phyloP scores from a whole-genome alignment of 1,140 invertebrate species.

The Phenacoccus solenopsis region DNA sequence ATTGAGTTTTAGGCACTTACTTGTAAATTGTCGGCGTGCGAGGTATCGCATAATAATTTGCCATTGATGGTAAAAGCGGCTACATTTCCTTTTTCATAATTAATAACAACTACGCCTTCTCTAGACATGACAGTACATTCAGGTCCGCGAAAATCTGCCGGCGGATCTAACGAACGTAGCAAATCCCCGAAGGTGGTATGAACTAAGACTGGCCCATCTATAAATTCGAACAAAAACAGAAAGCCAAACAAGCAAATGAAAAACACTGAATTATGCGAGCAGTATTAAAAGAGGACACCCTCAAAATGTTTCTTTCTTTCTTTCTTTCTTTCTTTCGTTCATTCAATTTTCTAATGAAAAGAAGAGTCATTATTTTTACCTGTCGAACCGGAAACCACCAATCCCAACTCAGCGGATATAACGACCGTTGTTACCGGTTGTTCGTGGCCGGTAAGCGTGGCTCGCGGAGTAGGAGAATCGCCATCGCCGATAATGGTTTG shows the following conservation, averaged over 20 bases:
- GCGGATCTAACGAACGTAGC: conserved; percentile 76
- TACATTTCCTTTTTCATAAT: conserved; percentile 81
- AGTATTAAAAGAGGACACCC: too few relatives aligned
- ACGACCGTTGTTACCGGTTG: conserved; percentile 87
- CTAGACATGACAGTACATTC: conserved; percentile 84
- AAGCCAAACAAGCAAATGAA: too few relatives aligned
- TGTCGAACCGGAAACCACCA: conserved; percentile 88
- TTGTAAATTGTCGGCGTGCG: conserved; percentile 89
- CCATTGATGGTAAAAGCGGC: conserved; percentile 90
- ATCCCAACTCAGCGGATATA: conserved; percentile 91
- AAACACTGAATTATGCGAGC: too few relatives aligned
- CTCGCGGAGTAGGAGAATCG: conserved; percentile 84
- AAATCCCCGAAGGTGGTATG: conserved; percentile 97
- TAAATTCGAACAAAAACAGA: too few relatives aligned
- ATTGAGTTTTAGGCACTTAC: too few relatives aligned
- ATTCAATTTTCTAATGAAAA: too few relatives aligned
- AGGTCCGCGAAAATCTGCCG: conserved; percentile 65
- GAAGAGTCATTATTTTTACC: too few relatives aligned
- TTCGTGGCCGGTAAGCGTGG: conserved; percentile 93
- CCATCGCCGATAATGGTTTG: conserved; percentile 94
- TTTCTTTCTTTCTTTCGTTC: too few relatives aligned
- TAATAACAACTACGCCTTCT: conserved; percentile 91
- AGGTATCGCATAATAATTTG: conserved; percentile 68
- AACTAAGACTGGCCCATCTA: conserved; percentile 38
- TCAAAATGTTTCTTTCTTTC: too few relatives aligned